Evolutionary conservation across 2,113 vertebrate genomes (phyloP).

Genomic region (Paradoxurus hermaphroditus): DNA sequence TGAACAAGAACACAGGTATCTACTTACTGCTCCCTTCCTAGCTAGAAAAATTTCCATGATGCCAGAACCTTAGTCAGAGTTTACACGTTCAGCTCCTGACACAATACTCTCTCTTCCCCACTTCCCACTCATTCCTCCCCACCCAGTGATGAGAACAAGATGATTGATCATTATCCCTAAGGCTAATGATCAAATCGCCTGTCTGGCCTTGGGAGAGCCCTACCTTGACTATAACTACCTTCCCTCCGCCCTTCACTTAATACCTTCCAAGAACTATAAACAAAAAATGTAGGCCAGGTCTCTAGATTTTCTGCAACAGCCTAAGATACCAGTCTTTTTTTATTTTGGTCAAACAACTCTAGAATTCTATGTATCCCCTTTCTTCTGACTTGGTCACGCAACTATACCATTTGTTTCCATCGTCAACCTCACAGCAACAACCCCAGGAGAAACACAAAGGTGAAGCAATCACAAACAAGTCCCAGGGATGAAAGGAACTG

Average conservation of each 20-base stretch:
- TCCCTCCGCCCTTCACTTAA: constrained; percentile 51
- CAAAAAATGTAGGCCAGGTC: constrained; percentile 39
- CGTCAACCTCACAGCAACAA: not conserved
- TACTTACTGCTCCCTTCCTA: not conserved
- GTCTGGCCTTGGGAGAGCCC: constrained; percentile 12
- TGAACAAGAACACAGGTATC: not conserved
- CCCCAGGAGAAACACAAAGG: not conserved
- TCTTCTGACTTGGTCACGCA: constrained; percentile 14
- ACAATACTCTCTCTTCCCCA: not conserved
- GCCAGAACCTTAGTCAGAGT: constrained; percentile 28
- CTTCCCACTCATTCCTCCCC: not conserved
- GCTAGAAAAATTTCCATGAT: not conserved
- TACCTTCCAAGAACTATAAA: constrained; percentile 56
- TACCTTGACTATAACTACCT: constrained; percentile 39
- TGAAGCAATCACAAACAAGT: not conserved
- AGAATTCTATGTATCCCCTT: constrained; percentile 3
- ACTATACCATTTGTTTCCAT: constrained; percentile 20
- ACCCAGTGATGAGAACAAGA: constrained; percentile 52
- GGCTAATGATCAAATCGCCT: constrained; percentile 39
- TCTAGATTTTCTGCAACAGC: constrained; percentile 42
- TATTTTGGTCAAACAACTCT: constrained; percentile 32
- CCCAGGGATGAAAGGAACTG: not conserved
- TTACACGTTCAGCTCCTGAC: not conserved
- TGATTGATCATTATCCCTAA: constrained; percentile 33
- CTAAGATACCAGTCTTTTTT: constrained; percentile 15